A percentile compares a stretch with the other conserved stretches of the same genome.
Conservation (phyloP, 1,140 invertebrate species). For the Hydropsyche tenuis region DNA sequence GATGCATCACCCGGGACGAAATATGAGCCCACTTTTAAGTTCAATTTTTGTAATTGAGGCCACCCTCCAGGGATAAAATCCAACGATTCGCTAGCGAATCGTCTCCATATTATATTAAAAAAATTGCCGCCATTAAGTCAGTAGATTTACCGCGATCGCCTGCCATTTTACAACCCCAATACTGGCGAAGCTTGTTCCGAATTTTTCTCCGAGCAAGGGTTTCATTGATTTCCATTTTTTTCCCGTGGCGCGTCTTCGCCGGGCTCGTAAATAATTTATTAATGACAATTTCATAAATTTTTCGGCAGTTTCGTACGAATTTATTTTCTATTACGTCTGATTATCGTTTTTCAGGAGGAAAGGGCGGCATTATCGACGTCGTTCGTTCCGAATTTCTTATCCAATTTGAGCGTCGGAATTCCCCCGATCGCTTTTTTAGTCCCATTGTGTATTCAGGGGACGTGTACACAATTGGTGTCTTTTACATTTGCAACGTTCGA, state of each 20-base stretch:
- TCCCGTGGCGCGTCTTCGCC: neutral
- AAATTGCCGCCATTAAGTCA: slow-evolving; percentile 25
- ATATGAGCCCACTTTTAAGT: neutral
- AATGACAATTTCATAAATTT: too few relatives aligned
- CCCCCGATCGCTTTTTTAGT: too few relatives aligned
- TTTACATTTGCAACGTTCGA: too few relatives aligned
- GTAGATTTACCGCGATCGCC: slow-evolving; percentile 25
- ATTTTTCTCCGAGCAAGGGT: neutral
- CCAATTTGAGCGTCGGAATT: too few relatives aligned
- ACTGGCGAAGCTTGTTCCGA: slow-evolving; percentile 7
- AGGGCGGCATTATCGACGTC: too few relatives aligned
- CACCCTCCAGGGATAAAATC: neutral
- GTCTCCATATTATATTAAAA: slow-evolving; percentile 16
- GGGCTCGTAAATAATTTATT: neutral
- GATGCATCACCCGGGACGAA: too few relatives aligned
- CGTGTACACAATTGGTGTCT: too few relatives aligned
- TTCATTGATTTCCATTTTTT: slow-evolving; percentile 13
- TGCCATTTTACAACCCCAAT: slow-evolving; percentile 17
- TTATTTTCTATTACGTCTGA: too few relatives aligned
- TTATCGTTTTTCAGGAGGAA: too few relatives aligned
- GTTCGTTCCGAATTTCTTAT: too few relatives aligned
- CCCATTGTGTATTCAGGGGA: too few relatives aligned
- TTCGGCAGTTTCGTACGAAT: too few relatives aligned
- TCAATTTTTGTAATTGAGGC: slow-evolving; percentile 1
- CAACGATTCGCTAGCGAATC: slow-evolving; percentile 17